Base-by-base conservation (phyloP, 2,888 invertebrate genomes). In the Rotaria sp. region DNA sequence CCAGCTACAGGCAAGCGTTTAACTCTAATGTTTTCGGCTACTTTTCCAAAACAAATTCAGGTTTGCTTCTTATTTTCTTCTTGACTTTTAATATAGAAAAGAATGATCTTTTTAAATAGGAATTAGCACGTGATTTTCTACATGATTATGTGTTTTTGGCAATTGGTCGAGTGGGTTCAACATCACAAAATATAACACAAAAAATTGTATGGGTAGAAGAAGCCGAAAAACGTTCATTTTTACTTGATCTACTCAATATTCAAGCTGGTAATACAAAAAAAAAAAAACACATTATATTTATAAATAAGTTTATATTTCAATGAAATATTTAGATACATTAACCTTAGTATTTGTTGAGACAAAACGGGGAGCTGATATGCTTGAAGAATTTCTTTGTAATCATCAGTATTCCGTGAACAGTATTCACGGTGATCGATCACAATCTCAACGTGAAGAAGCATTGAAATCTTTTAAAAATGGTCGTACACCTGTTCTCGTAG, bases 11-110 rank as follows among this genome's bases (percentile, higher is more conserved):
- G 97, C 87, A 95, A 96, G 88, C 94, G 99, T 87, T 97, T 98
- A 92, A 99, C 99, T 18, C 94, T 99, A 89, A 99, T 99, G 99
- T 99, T 99, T 93, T 97, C 97, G 86, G 99, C 99, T 85, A 99
- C 99, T 88, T 99, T 99, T 93, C 99, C 99, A 84, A 97, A 97
- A 92, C 97, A 98, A 92, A 99, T 99, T 89, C 96, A 96, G 93
- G 93, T 93, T 88, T 11, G 75, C 2, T 38, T 45, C n/a, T 8
- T 45, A n/a, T 35, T 1, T 30, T 67, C 7, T 7, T 67, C 2
- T 2, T 3, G 4, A 18, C 10, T 30, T 30, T n/a, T 67, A 35
- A 18, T 18, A 7, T 26, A 10, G 4, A 67, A 15, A 21, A 35
- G 13, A 21, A 67, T 8, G 10, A n/a, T 45, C 13, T 5, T 84